Base-by-base conservation (phyloP, 2,888 invertebrate genomes). In the Tenodera sinensis region DNA sequence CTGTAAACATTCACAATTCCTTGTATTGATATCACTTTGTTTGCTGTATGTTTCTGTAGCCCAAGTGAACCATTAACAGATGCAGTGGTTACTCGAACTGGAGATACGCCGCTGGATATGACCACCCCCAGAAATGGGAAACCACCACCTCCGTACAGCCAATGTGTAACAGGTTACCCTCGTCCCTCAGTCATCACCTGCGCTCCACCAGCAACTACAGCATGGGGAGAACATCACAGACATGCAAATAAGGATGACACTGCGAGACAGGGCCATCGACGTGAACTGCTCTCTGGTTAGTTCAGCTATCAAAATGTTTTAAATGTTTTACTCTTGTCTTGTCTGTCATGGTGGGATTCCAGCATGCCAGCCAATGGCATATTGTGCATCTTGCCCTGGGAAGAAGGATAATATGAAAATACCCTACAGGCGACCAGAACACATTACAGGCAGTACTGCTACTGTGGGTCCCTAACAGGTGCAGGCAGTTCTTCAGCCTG, bases 181-280 rank as follows among this genome's bases (percentile, higher is more conserved):
- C 93, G 95, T 87, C 96, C 96, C 71, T 95, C 96, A 30, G 96
- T 96, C 91, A 96, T 96, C 91, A 95, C 95, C 12, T 93, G 96
- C 93, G 93, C 94, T 83, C 93, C 94, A 27, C 90, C 91, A 20
- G 87, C 89, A 28, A 85, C 89, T 25, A 34, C 87, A 82, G 30
- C 85, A 71, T 54, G 88, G 81, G 88, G 87, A 25, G 87, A 83
- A 27, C 28, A 27, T 28, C 28, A 28, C 82, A 87, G 83, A 83
- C 14, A 42, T 34, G n/a, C 87, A 34, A 87, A 34, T 87, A 87
- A 87, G 30, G 87, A 83, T 25, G 87, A 87, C n/a, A 87, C 15
- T 87, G 87, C 34, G n/a, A 87, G 88, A 20, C 89, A 85, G 47
- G 88, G 90, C 25, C 90, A 90, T 84, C 88, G 91, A 15, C 88